Conservation (phyloP, 35 echinoderm and acorn worm genomes). For the Stichopus chloronotus region DNA sequence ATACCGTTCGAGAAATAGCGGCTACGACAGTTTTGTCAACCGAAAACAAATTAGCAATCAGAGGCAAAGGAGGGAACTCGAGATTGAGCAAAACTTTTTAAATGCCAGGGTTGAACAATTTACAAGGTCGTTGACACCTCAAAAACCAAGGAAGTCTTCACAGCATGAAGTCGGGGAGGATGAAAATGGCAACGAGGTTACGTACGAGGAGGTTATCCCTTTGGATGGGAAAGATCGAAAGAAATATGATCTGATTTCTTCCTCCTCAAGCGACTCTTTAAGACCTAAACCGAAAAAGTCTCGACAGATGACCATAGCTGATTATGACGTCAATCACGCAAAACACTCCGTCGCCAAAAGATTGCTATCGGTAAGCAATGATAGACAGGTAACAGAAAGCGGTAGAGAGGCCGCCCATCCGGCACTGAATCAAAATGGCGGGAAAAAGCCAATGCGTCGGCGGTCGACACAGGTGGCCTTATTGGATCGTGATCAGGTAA, state of each 20-base stretch:
- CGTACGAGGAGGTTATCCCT: constrained; percentile 4
- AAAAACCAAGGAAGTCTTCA: neutral
- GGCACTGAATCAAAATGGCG: neutral
- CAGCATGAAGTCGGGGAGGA: neutral
- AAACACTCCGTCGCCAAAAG: constrained; percentile 56
- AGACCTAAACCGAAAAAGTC: constrained; percentile 31
- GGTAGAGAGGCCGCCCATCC: neutral
- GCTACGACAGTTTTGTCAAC: constrained; percentile 15
- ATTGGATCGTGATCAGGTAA: constrained; percentile 52
- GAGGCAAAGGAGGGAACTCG: constrained; percentile 42
- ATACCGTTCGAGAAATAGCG: constrained; percentile 19
- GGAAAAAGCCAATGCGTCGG: constrained; percentile 27
- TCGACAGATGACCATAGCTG: constrained; percentile 48
- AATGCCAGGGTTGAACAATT: constrained; percentile 59
- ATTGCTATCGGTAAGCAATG: constrained; percentile 18
- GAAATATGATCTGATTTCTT: neutral
- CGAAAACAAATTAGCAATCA: constrained; percentile 18
- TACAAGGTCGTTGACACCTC: constrained; percentile 53
- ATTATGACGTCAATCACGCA: constrained; percentile 57
- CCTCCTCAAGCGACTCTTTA: neutral
- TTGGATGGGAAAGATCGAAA: neutral
- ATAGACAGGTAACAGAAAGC: neutral
- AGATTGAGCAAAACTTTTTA: constrained; percentile 34
- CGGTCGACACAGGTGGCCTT: constrained; percentile 59
- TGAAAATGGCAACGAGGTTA: neutral